These are phyloP conservation scores for Hesperia comma DNA, from an alignment of 2,888 invertebrate species.

Conservation along the genomic window DNA sequence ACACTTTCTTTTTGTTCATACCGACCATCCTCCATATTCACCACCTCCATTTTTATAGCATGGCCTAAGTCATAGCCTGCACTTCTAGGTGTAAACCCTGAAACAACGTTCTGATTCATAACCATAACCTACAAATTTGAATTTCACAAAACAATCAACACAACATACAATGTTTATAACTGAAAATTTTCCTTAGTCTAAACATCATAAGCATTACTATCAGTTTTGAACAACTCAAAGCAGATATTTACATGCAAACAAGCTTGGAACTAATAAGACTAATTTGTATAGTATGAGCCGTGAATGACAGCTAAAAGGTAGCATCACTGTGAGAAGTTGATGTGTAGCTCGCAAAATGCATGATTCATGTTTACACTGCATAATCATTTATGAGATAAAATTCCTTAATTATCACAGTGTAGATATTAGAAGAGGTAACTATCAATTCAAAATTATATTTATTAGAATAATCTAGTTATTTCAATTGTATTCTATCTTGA, in stretches of 20 bases:
- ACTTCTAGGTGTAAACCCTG: slow-evolving; percentile 70
- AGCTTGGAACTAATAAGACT: slow-evolving; percentile 60
- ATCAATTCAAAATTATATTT: too few species aligned
- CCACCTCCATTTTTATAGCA: slow-evolving; percentile 79
- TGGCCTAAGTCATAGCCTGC: slow-evolving; percentile 75
- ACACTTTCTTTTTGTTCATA: slow-evolving; percentile 70
- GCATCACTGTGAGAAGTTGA: slow-evolving; percentile 60
- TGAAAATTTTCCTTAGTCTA: slow-evolving; percentile 70
- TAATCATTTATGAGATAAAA: slow-evolving; percentile 40
- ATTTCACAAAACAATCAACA: slow-evolving; percentile 46
- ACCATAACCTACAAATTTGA: slow-evolving; percentile 8
- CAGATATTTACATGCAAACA: slow-evolving; percentile 61
- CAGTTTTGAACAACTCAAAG: slow-evolving; percentile 42
- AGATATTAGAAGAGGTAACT: not conserved
- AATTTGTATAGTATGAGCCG: slow-evolving; percentile 60
- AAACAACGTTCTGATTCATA: slow-evolving; percentile 52
- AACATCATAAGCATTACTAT: slow-evolving; percentile 53
- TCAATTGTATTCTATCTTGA: not conserved
- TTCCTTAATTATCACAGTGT: slow-evolving; percentile 7
- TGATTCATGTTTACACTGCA: slow-evolving; percentile 40
- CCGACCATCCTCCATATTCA: slow-evolving; percentile 69
- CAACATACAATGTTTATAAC: slow-evolving; percentile 63
- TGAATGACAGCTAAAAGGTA: slow-evolving; percentile 63
- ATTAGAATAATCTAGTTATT: too few species aligned
- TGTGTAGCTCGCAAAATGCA: slow-evolving; percentile 44